These are phyloP conservation scores for Leptonema lineaticorne DNA, from an alignment of 1,140 invertebrate genomes.

Conservation along the genomic window DNA sequence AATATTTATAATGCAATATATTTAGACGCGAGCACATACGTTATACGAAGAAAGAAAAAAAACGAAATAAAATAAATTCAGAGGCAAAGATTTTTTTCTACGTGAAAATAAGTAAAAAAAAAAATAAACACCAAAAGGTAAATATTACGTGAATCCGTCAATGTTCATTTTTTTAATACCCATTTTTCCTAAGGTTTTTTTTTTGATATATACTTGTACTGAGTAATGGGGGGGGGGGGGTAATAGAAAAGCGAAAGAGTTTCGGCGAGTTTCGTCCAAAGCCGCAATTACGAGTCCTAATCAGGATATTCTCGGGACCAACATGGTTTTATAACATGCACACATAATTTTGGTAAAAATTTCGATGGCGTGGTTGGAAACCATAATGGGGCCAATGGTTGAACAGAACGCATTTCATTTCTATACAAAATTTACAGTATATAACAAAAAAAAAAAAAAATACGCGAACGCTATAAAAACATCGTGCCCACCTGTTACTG, in stretches of 20 bases:
- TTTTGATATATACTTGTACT: neutral
- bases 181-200: no score
- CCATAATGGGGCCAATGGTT: slow-evolving; percentile 34
- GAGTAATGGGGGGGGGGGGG: neutral
- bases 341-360: slow-evolving; percentile 31
- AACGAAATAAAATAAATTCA: neutral
- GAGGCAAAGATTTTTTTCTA: no score
- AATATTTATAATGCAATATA: neutral
- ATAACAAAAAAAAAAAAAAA: neutral
- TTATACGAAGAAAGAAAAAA: neutral
- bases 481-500: neutral
- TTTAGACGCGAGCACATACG: no score
- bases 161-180: no score
- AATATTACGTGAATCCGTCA: no score
- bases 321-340: slow-evolving; percentile 24
- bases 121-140: no score
- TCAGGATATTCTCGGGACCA: slow-evolving; percentile 9
- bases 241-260: neutral
- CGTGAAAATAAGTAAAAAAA: neutral
- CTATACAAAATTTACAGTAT: neutral
- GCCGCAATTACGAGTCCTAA: slow-evolving; percentile 18
- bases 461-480: neutral
- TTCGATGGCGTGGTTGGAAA: slow-evolving; percentile 28
- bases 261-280: slow-evolving; percentile 14
- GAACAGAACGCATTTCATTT: neutral